A percentile compares a stretch with the other conserved stretches of the same genome.
These are phyloP conservation scores for Epizoanthus ramosus DNA, from an alignment of 92 coral and sea anemone species.

Conservation along the genomic window DNA sequence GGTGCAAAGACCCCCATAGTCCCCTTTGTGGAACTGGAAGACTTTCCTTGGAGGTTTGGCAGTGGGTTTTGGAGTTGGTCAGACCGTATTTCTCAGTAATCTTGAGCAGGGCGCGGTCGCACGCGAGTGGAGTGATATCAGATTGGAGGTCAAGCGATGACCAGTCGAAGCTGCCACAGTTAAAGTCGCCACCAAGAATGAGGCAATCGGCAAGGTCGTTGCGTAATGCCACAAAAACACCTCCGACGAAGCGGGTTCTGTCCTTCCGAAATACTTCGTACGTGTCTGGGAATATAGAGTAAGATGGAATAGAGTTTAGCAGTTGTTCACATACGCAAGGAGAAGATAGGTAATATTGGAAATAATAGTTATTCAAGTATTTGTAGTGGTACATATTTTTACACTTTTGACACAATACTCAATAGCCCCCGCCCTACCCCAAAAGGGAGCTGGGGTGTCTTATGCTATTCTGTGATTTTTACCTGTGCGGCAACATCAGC, in stretches of 20 bases:
- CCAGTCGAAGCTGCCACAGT: constrained; percentile 56
- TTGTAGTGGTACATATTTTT: no score
- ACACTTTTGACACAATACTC: no score
- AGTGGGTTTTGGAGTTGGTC: constrained; percentile 44
- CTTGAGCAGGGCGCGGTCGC: constrained; percentile 32
- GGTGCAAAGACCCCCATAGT: constrained; percentile 31
- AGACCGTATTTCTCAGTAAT: constrained; percentile 28
- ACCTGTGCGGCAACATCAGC: no score
- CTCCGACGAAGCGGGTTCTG: constrained; percentile 35
- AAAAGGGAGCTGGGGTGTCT: no score
- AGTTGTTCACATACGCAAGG: no score
- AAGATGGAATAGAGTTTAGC: constrained; percentile 43
- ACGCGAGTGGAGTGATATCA: neutral
- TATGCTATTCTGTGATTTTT: no score
- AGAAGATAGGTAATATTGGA: no score
- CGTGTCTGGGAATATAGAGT: constrained; percentile 39
- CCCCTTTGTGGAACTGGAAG: constrained; percentile 44
- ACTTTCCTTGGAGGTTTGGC: constrained; percentile 48
- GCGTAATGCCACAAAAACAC: constrained; percentile 42
- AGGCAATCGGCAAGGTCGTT: constrained; percentile 31
- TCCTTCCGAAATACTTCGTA: constrained; percentile 35
- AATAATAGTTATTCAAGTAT: no score
- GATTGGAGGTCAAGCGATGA: constrained; percentile 34
- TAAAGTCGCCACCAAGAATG: constrained; percentile 46
- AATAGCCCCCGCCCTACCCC: no score